Evolutionary conservation across 2,113 vertebrate genomes (phyloP).

Genomic region (Elgaria multicarinata): DNA sequence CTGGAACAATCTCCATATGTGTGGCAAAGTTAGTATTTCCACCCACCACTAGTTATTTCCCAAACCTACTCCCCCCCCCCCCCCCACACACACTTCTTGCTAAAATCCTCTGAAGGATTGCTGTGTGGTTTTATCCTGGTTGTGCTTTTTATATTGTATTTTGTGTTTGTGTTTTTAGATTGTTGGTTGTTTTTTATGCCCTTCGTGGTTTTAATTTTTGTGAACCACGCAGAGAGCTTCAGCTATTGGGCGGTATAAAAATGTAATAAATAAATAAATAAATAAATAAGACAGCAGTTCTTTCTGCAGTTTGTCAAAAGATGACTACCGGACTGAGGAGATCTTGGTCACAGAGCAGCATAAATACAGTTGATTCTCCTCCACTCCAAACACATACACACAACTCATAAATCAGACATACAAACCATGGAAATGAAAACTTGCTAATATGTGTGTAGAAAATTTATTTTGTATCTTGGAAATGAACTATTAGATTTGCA

Average conservation of each 20-base stretch:
- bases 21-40: not conserved
- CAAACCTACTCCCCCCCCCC: not conserved
- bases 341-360: not conserved
- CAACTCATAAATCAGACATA: not conserved
- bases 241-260: no score
- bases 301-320: not conserved
- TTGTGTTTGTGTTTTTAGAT: no score
- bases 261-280: no score
- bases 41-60: not conserved
- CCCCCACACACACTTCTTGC: not conserved
- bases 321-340: not conserved
- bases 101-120: not conserved
- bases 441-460: not conserved
- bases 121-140: no score
- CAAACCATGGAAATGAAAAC: not conserved
- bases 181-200: no score
- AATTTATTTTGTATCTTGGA: not conserved
- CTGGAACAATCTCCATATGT: not conserved
- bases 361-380: not conserved
- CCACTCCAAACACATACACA: not conserved
- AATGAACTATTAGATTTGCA: not conserved
- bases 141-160: no score
- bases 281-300: no score
- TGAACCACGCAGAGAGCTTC: no score
- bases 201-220: no score